Conservation (phyloP, 2,113 vertebrate genomes). For the Stegostoma tigrinum region DNA sequence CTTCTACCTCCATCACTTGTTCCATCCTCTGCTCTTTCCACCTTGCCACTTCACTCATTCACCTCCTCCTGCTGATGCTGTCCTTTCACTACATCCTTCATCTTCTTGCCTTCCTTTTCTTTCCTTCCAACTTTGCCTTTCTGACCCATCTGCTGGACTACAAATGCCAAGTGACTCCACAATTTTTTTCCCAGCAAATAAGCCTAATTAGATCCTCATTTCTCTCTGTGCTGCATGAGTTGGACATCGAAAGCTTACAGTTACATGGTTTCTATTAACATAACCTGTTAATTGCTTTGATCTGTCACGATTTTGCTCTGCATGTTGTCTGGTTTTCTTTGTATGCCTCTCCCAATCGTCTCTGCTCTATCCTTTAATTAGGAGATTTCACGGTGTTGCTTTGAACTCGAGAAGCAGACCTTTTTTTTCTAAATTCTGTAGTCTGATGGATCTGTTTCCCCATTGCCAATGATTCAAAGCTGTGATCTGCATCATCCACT, state of each 20-base stretch:
- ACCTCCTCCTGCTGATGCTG: not conserved
- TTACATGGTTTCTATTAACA: not conserved
- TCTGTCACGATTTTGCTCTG: not conserved
- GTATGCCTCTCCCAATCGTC: not conserved
- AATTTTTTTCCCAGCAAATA: not conserved
- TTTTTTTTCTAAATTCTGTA: not conserved
- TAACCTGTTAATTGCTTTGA: not conserved
- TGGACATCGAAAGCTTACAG: not conserved
- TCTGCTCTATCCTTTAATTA: conserved; percentile 17
- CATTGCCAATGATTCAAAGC: not conserved
- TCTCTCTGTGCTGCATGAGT: no score
- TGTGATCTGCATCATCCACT: not conserved
- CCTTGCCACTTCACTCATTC: not conserved
- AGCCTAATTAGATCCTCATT: not conserved
- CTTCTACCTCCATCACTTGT: not conserved
- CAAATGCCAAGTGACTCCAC: not conserved
- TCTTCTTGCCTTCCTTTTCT: not conserved
- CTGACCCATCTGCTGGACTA: not conserved
- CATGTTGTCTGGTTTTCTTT: not conserved
- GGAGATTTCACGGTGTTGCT: not conserved
- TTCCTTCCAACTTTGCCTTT: not conserved
- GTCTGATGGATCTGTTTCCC: not conserved
- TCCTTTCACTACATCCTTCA: conserved; percentile 9
- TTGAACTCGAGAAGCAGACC: not conserved
- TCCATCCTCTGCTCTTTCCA: not conserved